Conservation (phyloP, 1,140 invertebrate species). For the Chymomyza costata region DNA sequence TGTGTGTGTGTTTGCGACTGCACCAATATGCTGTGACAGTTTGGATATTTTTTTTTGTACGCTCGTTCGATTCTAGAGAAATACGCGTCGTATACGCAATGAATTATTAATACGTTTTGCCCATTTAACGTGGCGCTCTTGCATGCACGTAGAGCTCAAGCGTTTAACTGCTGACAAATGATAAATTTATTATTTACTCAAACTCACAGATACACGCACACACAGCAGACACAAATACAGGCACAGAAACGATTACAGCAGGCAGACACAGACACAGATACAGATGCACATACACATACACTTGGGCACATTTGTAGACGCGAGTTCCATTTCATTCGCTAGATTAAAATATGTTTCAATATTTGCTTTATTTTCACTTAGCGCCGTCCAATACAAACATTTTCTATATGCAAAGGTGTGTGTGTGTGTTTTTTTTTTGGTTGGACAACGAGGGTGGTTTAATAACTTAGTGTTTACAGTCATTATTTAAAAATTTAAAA, state of each 20-base stretch:
- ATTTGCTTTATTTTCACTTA: constrained; percentile 59
- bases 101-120: constrained; percentile 70
- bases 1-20: constrained; percentile 35
- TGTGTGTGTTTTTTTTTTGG: too few relatives aligned
- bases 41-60: too few relatives aligned
- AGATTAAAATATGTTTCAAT: constrained; percentile 73
- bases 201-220: constrained; percentile 18
- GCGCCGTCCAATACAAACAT: too few relatives aligned
- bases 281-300: constrained; percentile 1
- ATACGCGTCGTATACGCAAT: constrained; percentile 67
- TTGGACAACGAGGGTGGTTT: too few relatives aligned
- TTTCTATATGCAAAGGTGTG: too few relatives aligned
- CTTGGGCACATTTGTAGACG: neutral
- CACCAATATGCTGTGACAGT: constrained; percentile 60
- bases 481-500: too few relatives aligned
- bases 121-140: constrained; percentile 17
- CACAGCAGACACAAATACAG: constrained; percentile 8
- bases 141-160: constrained; percentile 40
- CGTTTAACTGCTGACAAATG: constrained; percentile 73
- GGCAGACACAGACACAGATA: neutral
- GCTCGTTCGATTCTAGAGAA: constrained; percentile 48
- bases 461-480: too few relatives aligned
- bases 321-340: constrained; percentile 46
- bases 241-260: neutral
- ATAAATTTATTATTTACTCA: constrained; percentile 74